phyloP scores from a whole-genome alignment of 2,888 invertebrate genomes.

The Drosophila anomelani region DNA sequence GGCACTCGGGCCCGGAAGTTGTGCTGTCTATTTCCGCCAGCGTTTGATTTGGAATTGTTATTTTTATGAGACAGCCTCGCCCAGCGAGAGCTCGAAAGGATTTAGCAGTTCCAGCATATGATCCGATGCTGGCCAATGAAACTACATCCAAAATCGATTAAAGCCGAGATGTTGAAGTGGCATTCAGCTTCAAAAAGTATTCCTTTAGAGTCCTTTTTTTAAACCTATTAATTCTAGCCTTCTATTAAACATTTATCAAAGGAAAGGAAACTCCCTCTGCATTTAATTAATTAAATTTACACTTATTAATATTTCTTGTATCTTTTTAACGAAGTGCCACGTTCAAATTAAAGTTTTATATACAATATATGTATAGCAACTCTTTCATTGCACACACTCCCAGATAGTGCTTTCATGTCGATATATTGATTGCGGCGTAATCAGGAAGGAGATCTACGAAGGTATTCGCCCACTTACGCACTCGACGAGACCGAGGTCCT shows the following conservation, averaged over 20 bases:
- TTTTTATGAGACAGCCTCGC: slow-evolving; percentile 56
- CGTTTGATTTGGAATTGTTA: slow-evolving; percentile 74
- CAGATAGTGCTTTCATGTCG: slow-evolving; percentile 9
- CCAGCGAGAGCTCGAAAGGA: slow-evolving; percentile 18
- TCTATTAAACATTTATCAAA: background rate
- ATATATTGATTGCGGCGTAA: slow-evolving; percentile 38
- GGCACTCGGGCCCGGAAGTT: slow-evolving; percentile 65
- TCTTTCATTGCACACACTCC: background rate
- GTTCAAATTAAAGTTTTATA: background rate
- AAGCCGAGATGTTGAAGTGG: background rate
- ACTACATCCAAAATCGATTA: slow-evolving; percentile 16
- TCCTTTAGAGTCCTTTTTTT: too few species aligned
- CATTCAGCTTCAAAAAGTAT: background rate
- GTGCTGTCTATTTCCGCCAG: slow-evolving; percentile 69
- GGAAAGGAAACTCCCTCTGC: accelerated
- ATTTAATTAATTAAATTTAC: background rate
- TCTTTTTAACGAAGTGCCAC: background rate
- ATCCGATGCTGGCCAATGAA: slow-evolving; percentile 2
- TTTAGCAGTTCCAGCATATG: slow-evolving; percentile 15
- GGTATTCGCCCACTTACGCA: slow-evolving; percentile 10
- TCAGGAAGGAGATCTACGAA: slow-evolving; percentile 21
- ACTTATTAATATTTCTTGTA: too few species aligned
- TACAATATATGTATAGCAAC: background rate
- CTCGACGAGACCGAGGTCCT: slow-evolving; percentile 32
- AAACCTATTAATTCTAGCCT: background rate